Base-by-base conservation (phyloP, 1,140 invertebrate species). In the Pemphigus obesinymphae region DNA sequence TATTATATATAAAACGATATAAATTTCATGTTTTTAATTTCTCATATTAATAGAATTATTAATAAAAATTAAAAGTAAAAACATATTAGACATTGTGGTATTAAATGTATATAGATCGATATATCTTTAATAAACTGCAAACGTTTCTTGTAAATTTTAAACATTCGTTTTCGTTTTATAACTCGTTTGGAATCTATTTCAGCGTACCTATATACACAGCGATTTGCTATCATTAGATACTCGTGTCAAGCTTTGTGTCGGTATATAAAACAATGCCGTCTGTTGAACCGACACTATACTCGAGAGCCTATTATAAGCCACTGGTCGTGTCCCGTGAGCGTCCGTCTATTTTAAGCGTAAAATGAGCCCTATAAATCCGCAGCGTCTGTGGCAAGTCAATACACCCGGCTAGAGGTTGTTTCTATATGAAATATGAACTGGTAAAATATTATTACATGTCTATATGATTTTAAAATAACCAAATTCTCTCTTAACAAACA, bases 261-360 rank as follows among this genome's bases (percentile, higher is more conserved):
- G n/a, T n/a, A n/a, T n/a, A n/a, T 70, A 45, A 45, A 70, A 76
- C 73, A 76, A 58, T 76, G 48, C 73, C 23, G 53, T 55, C 45
- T 40, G 73, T 76, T 55, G 73, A 76, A 53, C 73, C 4, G 15
- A 34, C 29, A 11, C 13, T 6, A n/a, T n/a, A 29, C 23, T 58
- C 53, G 23, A 70, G 8, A 7, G 29, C 70, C 17, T 73, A 73
- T 73, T 50, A 50, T 73, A 70, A 70, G 68, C 68, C 20, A 53
- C 72, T 31, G 20, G 72, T 29, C 29, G 48, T 45, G 45, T 73
- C 40, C 40, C 40, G 70, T 73, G 40, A 26, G 29, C 10, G 37
- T 2, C 26, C 73, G 50, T 80, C 76, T 80, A 80, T 80, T 80
- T 80, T 61, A 45, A 80, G 76, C 37, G 55, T 80, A 80, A 63